Evolutionary conservation across 2,888 invertebrate species (phyloP).

Genomic region (Lomographa bimaculata): DNA sequence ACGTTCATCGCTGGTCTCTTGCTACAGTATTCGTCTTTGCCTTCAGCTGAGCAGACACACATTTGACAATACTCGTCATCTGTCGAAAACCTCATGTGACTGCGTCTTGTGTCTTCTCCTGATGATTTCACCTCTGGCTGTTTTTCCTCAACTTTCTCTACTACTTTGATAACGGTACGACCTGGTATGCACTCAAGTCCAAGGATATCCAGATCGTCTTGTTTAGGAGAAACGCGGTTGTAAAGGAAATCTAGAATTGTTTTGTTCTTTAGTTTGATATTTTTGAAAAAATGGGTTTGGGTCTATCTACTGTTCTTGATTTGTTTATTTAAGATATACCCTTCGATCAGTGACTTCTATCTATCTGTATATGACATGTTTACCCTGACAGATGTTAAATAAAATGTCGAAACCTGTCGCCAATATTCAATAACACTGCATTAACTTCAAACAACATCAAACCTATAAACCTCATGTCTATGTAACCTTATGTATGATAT

Average conservation of each 20-base stretch:
- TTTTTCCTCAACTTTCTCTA: constrained; percentile 5
- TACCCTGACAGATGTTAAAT: too few species aligned
- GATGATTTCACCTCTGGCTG: constrained; percentile 12
- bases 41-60: constrained; percentile 63
- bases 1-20: constrained; percentile 59
- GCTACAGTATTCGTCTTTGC: constrained; percentile 59
- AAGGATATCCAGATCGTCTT: constrained; percentile 27
- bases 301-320: too few species aligned
- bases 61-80: constrained; percentile 56
- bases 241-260: constrained; percentile 57
- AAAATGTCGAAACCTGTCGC: too few species aligned
- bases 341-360: too few species aligned
- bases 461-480: too few species aligned
- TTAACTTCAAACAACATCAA: too few species aligned
- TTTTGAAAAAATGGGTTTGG: too few species aligned
- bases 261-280: too few species aligned
- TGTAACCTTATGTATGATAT: too few species aligned
- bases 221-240: constrained; percentile 43
- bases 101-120: constrained; percentile 35
- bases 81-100: constrained; percentile 49
- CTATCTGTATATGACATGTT: too few species aligned
- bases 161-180: constrained; percentile 53
- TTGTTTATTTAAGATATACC: too few species aligned
- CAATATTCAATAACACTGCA: too few species aligned
- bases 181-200: constrained; percentile 63